Base-by-base conservation (phyloP, 2,113 vertebrate genomes). In the Stegastes partitus region DNA sequence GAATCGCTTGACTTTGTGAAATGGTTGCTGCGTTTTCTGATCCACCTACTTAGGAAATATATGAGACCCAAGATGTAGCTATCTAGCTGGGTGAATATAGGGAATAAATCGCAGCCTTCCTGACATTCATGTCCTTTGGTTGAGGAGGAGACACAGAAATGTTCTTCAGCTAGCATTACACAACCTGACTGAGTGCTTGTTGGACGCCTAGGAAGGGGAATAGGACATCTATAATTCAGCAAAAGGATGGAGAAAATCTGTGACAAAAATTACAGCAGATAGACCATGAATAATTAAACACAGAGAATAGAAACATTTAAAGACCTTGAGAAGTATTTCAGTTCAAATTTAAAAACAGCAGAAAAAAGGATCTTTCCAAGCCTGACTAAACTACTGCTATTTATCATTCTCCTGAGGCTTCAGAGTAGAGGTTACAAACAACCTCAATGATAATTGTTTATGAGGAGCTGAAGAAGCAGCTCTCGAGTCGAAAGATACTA, bases 181-280 rank as follows among this genome's bases (percentile, higher is more conserved):
- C 79, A 89, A 88, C 49, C 68, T 58, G 89, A 89, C 88, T 87
- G 88, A 85, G 79, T 70, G 78, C 88, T 86, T 86, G 74, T 79
- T 85, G 81, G 86, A 85, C 8, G 82, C 72, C 72, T 67, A 34
- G 79, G 63, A 67, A 74, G 76, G 76, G 80, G 87, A 81, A 74
- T 54, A 69, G 78, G 82, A 59, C 87, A 93, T 93, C 82, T 90
- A 93, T 93, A 93, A 93, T 93, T 92, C 83, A 93, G 85, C 71
- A 86, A 91, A 91, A 84, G 85, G 89, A 87, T 81, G 87, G 75
- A 76, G 79, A 79, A 91, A 90, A 91, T 91, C 59, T 84, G 89
- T 90, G 90, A 93, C 88, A 91, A 86, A 93, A 91, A 93, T 92
- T 90, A 91, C 87, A 87, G 83, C 87, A 87, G 93, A 92, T 88